A percentile compares a stretch with the other conserved stretches of the same genome.
Evolutionary conservation across 37 sponge, comb jelly and placozoan species (phyloP).

Genomic region (Petrosia ficiformis): DNA sequence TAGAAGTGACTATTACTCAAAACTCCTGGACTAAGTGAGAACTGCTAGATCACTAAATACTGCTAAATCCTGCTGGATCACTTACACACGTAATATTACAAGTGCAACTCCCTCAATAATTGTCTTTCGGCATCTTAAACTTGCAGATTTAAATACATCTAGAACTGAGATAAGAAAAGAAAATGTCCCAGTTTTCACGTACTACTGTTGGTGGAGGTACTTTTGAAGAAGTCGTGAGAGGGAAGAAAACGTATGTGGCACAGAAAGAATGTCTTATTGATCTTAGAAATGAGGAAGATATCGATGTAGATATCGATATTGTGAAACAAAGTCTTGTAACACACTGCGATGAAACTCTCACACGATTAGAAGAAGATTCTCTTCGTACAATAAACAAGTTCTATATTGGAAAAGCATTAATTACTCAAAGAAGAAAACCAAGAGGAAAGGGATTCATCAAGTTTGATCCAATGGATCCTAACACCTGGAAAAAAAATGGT

Average conservation of each 20-base stretch:
- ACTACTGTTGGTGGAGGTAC: slow-evolving; percentile 8
- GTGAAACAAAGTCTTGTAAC: background rate
- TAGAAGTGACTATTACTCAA: too few species aligned
- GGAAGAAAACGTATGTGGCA: too few species aligned
- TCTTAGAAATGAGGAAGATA: background rate
- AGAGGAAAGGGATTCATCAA: background rate
- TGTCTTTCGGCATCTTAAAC: background rate
- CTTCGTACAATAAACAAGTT: background rate
- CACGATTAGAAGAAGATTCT: background rate
- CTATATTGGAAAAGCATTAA: slow-evolving; percentile 3
- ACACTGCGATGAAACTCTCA: background rate
- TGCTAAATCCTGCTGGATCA: too few species aligned
- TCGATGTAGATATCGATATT: background rate
- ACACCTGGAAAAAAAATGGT: slow-evolving; percentile 5
- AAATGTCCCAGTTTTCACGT: slow-evolving; percentile 19
- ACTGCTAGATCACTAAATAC: too few species aligned
- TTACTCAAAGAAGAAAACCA: background rate
- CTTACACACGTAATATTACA: too few species aligned
- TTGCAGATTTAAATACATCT: background rate
- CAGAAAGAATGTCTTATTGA: background rate
- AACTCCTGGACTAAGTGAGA: too few species aligned
- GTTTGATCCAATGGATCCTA: background rate
- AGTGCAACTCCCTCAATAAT: too few species aligned
- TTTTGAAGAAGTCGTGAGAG: background rate
- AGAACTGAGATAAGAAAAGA: background rate